Conservation (phyloP, 2,797 vertebrate genomes). For the Crypturellus tataupa region DNA sequence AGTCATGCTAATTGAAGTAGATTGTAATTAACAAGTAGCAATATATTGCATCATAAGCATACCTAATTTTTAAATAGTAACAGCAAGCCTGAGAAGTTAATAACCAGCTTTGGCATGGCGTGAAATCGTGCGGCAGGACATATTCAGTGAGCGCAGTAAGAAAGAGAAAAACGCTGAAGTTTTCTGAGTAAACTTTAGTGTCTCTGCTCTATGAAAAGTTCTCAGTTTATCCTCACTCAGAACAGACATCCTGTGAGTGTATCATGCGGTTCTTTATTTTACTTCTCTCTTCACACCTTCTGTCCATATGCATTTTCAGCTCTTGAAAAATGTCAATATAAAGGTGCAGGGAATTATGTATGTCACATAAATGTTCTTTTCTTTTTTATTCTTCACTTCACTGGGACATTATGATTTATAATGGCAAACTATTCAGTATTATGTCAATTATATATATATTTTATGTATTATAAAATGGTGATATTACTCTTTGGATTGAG, state of each 20-base stretch:
- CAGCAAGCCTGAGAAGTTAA: neutral
- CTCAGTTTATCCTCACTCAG: neutral
- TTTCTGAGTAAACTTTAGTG: neutral
- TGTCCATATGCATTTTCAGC: slow-evolving; percentile 14
- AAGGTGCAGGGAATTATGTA: slow-evolving; percentile 57
- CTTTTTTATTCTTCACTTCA: slow-evolving; percentile 62
- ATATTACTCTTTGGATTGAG: slow-evolving; percentile 42
- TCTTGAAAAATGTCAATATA: slow-evolving; percentile 58
- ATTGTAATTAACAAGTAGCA: neutral
- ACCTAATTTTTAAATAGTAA: neutral
- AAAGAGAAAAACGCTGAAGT: neutral
- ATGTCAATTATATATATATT: slow-evolving; percentile 31
- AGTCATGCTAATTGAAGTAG: neutral
- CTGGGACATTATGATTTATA: slow-evolving; percentile 63
- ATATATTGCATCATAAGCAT: neutral
- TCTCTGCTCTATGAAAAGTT: slow-evolving; percentile 38
- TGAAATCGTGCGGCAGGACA: neutral
- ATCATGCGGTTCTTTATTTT: slow-evolving; percentile 23
- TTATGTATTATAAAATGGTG: slow-evolving; percentile 3
- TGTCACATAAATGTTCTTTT: slow-evolving; percentile 47
- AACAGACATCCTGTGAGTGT: neutral
- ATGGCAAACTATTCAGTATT: neutral
- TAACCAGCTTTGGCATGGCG: neutral
- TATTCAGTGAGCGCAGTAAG: neutral
- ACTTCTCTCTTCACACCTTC: slow-evolving; percentile 8